Evolutionary conservation across 2,888 invertebrate species (phyloP).

Genomic region (Petrolisthes manimaculis): DNA sequence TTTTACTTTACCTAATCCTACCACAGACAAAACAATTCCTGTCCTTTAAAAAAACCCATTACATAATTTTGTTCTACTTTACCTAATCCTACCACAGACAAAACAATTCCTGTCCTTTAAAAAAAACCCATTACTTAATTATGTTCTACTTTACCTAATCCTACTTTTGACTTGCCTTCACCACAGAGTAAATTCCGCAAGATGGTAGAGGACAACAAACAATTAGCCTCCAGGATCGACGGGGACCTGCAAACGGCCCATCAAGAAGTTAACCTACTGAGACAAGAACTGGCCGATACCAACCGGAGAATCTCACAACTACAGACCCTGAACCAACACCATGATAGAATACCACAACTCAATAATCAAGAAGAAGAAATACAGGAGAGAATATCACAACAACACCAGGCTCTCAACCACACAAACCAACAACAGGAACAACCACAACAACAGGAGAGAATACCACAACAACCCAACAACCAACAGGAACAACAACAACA

Average conservation of each 20-base stretch:
- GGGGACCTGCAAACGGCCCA: conserved; percentile 77
- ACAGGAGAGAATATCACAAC: no score
- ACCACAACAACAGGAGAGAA: no score
- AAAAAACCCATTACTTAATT: background rate
- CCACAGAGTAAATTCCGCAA: conserved; percentile 83
- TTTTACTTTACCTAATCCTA: background rate
- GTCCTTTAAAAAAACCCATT: no score
- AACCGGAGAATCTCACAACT: conserved; percentile 71
- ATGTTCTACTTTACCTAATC: background rate
- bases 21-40: conserved; percentile 75
- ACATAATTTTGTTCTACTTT: background rate
- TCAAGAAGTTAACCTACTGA: conserved; percentile 75
- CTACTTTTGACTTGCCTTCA: background rate
- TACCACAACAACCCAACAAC: no score
- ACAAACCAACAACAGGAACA: no score
- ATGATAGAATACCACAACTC: background rate
- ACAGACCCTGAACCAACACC: conserved; percentile 17
- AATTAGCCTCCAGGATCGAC: conserved; percentile 73
- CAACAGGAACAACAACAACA: no score
- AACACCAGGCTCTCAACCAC: no score
- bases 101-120: no score
- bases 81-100: background rate
- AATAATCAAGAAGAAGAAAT: background rate
- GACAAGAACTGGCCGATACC: conserved; percentile 74
- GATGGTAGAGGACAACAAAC: conserved; percentile 88